phyloP scores from a whole-genome alignment of 2,113 vertebrate genomes.

The Uria aalge region DNA sequence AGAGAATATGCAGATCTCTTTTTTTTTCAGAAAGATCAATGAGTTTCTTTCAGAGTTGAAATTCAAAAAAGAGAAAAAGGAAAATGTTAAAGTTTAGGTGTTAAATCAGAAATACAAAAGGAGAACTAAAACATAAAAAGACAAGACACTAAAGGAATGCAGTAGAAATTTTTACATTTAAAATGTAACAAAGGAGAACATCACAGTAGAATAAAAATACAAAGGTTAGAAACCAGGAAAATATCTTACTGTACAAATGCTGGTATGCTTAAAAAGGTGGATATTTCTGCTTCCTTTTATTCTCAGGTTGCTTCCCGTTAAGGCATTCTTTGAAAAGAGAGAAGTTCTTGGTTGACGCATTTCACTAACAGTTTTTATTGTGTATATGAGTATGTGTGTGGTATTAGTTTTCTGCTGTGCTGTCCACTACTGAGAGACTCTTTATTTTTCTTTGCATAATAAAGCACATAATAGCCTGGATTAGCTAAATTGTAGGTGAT shows the following conservation, averaged over 20 bases:
- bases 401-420: constrained; percentile 79
- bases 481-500: constrained; percentile 89
- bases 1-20: not conserved
- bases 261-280: not conserved
- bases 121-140: not conserved
- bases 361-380: constrained; percentile 66
- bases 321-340: not conserved
- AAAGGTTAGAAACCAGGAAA: not conserved
- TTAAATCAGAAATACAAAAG: not conserved
- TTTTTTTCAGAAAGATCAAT: not conserved
- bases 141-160: not conserved
- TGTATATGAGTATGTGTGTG: constrained; percentile 56
- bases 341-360: not conserved
- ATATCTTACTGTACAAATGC: not conserved
- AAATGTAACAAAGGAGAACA: not conserved
- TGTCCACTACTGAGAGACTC: constrained; percentile 68
- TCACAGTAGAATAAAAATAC: not conserved
- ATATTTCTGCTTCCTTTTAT: not conserved
- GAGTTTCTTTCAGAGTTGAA: not conserved
- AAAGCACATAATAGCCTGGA: constrained; percentile 82
- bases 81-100: not conserved
- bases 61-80: not conserved
- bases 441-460: constrained; percentile 84
- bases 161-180: not conserved
- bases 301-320: not conserved